Percentiles rank a stretch among this genome's conserved stretches.
These are phyloP conservation scores for Anguilla japonica DNA, from an alignment of 2,113 vertebrate species.

Conservation along the genomic window DNA sequence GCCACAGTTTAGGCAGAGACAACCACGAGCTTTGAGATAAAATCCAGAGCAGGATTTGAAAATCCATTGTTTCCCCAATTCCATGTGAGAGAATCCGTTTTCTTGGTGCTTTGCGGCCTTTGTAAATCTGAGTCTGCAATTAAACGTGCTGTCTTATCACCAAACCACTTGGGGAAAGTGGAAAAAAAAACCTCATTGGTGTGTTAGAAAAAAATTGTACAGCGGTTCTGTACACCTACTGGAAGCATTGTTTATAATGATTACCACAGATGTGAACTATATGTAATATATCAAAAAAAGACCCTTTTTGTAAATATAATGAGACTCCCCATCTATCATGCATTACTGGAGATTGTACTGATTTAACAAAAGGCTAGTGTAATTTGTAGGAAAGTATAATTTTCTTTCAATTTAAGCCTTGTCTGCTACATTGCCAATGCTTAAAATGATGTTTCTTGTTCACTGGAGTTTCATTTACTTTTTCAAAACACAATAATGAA, in stretches of 20 bases:
- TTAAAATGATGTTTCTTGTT: not conserved
- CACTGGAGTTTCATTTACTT: not conserved
- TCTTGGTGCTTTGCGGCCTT: slow-evolving; percentile 55
- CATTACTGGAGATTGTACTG: not conserved
- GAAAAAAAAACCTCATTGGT: slow-evolving; percentile 3
- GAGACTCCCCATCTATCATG: not conserved
- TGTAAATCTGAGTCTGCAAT: slow-evolving; percentile 63
- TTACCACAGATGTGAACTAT: not conserved
- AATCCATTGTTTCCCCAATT: slow-evolving; percentile 65
- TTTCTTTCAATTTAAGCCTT: not conserved
- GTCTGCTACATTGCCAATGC: not conserved
- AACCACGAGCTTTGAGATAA: slow-evolving; percentile 66
- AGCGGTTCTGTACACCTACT: not conserved
- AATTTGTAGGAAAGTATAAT: not conserved
- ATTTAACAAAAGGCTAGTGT: not conserved
- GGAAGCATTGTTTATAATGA: not conserved
- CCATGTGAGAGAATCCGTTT: slow-evolving; percentile 68
- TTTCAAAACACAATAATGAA: not conserved
- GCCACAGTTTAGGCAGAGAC: slow-evolving; percentile 57
- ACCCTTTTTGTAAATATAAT: not conserved
- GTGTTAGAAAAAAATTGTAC: slow-evolving; percentile 1
- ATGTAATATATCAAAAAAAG: not conserved
- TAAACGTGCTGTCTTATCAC: slow-evolving; percentile 63
- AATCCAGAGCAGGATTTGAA: slow-evolving; percentile 71
- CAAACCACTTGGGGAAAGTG: slow-evolving; percentile 38